Percentiles rank a stretch among this genome's conserved stretches.
Evolutionary conservation across 1,140 invertebrate genomes (phyloP).

Genomic region (Drosophila athabasca): DNA sequence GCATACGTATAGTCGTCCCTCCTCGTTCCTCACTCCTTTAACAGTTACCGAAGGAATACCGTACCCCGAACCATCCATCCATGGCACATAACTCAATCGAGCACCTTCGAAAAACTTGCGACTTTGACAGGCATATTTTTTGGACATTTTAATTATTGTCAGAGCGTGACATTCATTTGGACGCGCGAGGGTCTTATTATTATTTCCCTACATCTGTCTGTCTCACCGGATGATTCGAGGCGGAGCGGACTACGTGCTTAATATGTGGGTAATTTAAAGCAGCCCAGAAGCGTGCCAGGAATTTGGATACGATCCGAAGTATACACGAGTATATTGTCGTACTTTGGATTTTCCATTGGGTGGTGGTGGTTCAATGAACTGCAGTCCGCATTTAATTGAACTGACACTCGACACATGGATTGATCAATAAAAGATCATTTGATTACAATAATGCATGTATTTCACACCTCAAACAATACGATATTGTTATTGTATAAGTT

Average conservation of each 20-base stretch:
- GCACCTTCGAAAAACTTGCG: conserved; percentile 47
- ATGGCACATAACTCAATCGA: conserved; percentile 65
- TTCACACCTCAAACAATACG: conserved; percentile 50
- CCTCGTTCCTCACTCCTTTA: conserved; percentile 17
- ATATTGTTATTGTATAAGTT: conserved; percentile 32
- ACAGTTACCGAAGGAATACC: conserved; percentile 26
- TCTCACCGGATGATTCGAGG: not conserved
- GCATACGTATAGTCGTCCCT: conserved; percentile 40
- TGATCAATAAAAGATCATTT: conserved; percentile 62
- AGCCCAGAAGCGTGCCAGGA: conserved; percentile 65
- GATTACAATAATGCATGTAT: conserved; percentile 58
- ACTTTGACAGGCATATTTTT: conserved; percentile 70
- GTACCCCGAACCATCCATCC: conserved; percentile 22
- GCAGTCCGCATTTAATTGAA: conserved; percentile 37
- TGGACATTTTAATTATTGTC: conserved; percentile 71
- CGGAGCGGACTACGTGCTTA: conserved; percentile 56
- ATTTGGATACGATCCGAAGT: conserved; percentile 37
- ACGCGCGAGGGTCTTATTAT: conserved; percentile 19
- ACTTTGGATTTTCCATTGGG: conserved; percentile 42
- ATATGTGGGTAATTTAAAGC: conserved; percentile 72
- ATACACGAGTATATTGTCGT: conserved; percentile 12
- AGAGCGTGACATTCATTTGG: conserved; percentile 53
- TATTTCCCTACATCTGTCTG: conserved; percentile 15
- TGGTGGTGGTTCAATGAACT: conserved; percentile 59
- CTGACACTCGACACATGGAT: conserved; percentile 48